Conservation (phyloP, 2,797 vertebrate genomes). For the Hapalemur alaotrensis region DNA sequence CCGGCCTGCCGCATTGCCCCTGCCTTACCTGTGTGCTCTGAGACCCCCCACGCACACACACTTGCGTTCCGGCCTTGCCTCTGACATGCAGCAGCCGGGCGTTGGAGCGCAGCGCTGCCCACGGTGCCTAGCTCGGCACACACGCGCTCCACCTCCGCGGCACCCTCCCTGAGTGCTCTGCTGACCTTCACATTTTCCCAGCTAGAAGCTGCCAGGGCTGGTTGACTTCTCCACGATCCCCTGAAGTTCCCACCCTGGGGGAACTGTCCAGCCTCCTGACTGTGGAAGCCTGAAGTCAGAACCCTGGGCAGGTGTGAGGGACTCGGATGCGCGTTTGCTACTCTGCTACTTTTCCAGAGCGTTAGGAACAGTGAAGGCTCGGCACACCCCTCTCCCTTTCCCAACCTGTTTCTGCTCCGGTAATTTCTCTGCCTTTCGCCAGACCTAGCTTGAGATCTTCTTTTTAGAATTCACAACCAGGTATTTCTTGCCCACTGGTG, state of each 20-base stretch:
- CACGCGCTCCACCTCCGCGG: background rate
- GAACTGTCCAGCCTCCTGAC: background rate
- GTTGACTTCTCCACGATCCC: too few species aligned
- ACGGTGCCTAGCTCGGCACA: rapidly evolving
- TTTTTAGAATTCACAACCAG: background rate
- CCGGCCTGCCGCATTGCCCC: background rate
- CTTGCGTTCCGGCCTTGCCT: background rate
- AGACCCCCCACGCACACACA: background rate
- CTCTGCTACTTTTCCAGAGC: background rate
- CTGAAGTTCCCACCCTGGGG: too few species aligned
- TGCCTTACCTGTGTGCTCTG: rapidly evolving
- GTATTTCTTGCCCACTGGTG: background rate
- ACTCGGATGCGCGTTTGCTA: background rate
- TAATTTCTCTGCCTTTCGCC: background rate
- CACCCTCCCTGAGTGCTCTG: background rate
- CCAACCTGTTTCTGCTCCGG: background rate
- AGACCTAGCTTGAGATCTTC: background rate
- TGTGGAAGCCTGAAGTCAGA: background rate
- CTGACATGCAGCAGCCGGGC: rapidly evolving
- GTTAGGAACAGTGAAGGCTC: background rate
- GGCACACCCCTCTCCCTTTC: background rate
- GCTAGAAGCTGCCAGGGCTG: background rate
- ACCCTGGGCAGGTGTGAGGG: background rate
- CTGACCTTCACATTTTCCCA: background rate
- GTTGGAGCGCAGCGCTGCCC: background rate